Evolutionary conservation across 2,888 invertebrate genomes (phyloP), one percentile per base, ranked within the genome.

Genomic region (Pseudeuparius sepicola): DNA sequence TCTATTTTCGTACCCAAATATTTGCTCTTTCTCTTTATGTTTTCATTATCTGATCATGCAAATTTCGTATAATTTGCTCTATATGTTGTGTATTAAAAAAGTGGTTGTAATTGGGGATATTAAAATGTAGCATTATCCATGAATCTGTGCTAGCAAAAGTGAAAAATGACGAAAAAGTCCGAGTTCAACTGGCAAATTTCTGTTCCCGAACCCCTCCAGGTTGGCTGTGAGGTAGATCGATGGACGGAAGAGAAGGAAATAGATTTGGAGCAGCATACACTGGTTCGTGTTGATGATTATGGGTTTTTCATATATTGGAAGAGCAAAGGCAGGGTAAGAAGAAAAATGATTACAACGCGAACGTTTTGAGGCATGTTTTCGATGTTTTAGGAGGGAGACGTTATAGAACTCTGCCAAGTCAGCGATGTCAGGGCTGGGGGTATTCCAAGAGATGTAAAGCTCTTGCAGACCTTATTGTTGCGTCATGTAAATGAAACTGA

Each of bases 221-320:
- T 74, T 58, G 98, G 98, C 36, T 84, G 85, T 49, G 71, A 78
- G 34, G 93, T 97, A 65, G 97, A 98, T 70, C 76, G 96, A 50
- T 98, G 96, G 94, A 89, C 92, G 38, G 98, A 98, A 65, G 94
- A 94, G 59, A 90, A 88, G 63, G 93, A 93, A 61, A 86, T 86
- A 56, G 93, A 90, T 49, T 70, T 81, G 36, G 92, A 96, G 60
- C 75, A 83, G 49, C 82, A 79, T 59, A 92, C 92, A 53, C 62
- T 79, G 46, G 92, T 96, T 65, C 88, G 87, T 66, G 94, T 94
- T 31, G 96, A 96, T 63, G 88, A 94, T 60, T 92, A 89, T 66
- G 96, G 93, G 26, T 96, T 96, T 71, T 97, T 96, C 65, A 85
- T 97, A 49, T 93, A 89, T 63, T 97, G 96, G 96, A 96, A 94